These are phyloP conservation scores for Gorsachius goisagi DNA, from an alignment of 2,113 vertebrate genomes.

Conservation along the genomic window DNA sequence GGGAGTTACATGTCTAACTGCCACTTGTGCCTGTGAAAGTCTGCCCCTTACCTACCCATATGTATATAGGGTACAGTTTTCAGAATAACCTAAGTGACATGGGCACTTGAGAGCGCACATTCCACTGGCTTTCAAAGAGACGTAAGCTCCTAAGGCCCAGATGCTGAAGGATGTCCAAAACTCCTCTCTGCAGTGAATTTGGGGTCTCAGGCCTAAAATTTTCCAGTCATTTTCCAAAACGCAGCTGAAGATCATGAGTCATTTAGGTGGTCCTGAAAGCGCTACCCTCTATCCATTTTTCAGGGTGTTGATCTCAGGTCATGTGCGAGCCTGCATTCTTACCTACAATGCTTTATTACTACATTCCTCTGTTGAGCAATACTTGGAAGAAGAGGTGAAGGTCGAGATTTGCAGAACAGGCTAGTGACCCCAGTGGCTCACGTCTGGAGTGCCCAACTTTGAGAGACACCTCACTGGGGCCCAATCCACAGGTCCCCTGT, in stretches of 20 bases:
- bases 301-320: conserved; percentile 66
- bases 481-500: neutral
- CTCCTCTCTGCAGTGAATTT: neutral
- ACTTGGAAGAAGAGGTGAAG: conserved; percentile 58
- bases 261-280: conserved; percentile 58
- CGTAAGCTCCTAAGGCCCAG: neutral
- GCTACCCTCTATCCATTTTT: conserved; percentile 59
- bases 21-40: conserved; percentile 71
- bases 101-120: neutral
- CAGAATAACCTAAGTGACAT: conserved; percentile 54
- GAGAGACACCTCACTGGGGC: conserved; percentile 13
- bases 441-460: conserved; percentile 27
- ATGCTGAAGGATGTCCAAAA: neutral
- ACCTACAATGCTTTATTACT: conserved; percentile 62
- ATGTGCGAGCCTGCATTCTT: conserved; percentile 61
- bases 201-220: neutral
- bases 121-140: conserved; percentile 16
- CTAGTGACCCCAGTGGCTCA: conserved; percentile 41
- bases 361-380: conserved; percentile 65
- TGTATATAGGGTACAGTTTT: conserved; percentile 67
- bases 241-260: neutral
- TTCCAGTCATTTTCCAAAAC: neutral
- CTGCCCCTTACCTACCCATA: conserved; percentile 61
- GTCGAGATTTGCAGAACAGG: conserved; percentile 41
- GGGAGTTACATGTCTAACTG: conserved; percentile 71